These are phyloP conservation scores for Drosophila triauraria DNA, from an alignment of 1,140 invertebrate genomes.

Conservation along the genomic window DNA sequence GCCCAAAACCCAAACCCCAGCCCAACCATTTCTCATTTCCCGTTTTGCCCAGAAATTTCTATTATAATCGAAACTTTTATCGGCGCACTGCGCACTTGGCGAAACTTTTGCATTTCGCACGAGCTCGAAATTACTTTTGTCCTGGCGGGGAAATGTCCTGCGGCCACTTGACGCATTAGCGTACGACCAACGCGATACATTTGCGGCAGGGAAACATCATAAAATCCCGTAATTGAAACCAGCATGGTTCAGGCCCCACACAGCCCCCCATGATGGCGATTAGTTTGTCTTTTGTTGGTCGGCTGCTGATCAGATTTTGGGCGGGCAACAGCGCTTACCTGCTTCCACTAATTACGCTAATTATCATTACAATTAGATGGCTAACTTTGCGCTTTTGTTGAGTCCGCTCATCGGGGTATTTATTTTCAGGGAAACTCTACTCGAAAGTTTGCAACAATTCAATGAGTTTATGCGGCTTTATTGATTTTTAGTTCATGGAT, in stretches of 20 bases:
- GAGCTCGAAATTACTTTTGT: conserved; percentile 72
- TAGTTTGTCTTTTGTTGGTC: conserved; percentile 2
- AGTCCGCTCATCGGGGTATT: conserved; percentile 13
- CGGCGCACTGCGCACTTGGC: conserved; percentile 45
- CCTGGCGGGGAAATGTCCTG: conserved; percentile 38
- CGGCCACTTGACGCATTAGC: conserved; percentile 68
- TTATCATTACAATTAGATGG: conserved; percentile 66
- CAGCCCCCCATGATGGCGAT: conserved; percentile 6
- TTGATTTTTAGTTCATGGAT: neutral
- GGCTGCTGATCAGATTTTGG: conserved; percentile 59
- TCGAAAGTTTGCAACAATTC: conserved; percentile 19
- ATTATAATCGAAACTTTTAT: conserved; percentile 83
- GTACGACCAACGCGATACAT: conserved; percentile 51
- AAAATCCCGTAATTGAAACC: conserved; percentile 72
- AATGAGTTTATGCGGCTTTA: conserved; percentile 1
- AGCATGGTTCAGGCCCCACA: conserved; percentile 21
- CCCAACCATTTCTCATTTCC: conserved; percentile 68
- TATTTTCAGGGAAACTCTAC: conserved; percentile 33
- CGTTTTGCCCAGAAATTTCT: conserved; percentile 39
- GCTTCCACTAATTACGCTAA: conserved; percentile 62
- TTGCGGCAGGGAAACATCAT: conserved; percentile 33
- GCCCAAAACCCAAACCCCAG: neutral
- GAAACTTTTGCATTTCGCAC: conserved; percentile 78
- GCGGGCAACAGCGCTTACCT: conserved; percentile 41
- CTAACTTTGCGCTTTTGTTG: conserved; percentile 40